Conservation (phyloP, 2,113 vertebrate genomes). For the Corynorhinus townsendii region DNA sequence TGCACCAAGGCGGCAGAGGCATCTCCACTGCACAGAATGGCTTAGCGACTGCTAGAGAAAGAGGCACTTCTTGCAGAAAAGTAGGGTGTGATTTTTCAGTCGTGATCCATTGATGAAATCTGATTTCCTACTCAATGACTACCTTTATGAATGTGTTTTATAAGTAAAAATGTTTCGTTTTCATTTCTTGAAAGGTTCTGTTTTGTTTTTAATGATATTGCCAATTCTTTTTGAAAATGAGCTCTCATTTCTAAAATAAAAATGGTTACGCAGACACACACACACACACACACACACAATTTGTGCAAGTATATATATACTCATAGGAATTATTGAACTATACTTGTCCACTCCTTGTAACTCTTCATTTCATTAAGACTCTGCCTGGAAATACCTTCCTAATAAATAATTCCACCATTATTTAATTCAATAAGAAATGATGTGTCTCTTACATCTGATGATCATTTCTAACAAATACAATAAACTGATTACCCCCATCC, state of each 20-base stretch:
- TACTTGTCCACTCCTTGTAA: background rate
- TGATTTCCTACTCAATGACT: background rate
- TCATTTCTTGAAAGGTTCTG: background rate
- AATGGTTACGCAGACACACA: background rate
- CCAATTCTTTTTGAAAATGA: background rate
- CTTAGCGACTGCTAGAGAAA: background rate
- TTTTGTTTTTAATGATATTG: background rate
- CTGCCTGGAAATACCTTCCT: background rate
- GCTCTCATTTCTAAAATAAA: background rate
- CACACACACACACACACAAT: no score
- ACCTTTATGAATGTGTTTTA: background rate
- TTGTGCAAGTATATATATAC: background rate
- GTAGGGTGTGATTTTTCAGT: background rate
- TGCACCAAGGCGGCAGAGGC: background rate
- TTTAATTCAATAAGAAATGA: conserved; percentile 28
- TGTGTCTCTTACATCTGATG: background rate
- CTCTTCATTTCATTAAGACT: conserved; percentile 10
- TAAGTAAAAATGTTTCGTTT: background rate
- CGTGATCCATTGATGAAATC: background rate
- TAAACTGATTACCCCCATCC: background rate
- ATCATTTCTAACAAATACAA: conserved; percentile 13
- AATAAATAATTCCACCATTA: conserved; percentile 8
- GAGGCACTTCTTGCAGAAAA: background rate
- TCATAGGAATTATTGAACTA: background rate
- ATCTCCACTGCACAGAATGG: background rate